phyloP scores from a whole-genome alignment of 2,797 vertebrate species.

The Neosilurus hyrtlii region DNA sequence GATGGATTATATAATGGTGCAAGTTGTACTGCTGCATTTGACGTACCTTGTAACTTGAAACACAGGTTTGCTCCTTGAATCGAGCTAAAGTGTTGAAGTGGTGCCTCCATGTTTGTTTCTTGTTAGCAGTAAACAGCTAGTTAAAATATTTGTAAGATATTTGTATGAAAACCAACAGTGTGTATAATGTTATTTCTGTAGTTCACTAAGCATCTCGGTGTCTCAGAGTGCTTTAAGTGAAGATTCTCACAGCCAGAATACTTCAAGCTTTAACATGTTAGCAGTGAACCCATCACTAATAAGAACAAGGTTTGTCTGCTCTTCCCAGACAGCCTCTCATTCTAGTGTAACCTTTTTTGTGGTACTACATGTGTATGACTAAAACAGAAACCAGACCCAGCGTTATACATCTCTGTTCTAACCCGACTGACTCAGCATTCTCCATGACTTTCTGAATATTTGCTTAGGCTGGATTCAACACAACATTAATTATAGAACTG shows the following conservation, averaged over 20 bases:
- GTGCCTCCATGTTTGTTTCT: not conserved
- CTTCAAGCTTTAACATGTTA: constrained; percentile 46
- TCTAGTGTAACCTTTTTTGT: constrained; percentile 14
- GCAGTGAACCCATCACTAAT: constrained; percentile 47
- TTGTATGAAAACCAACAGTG: not conserved
- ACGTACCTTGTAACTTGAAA: not conserved
- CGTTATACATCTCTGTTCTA: constrained; percentile 5
- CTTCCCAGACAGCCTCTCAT: constrained; percentile 43
- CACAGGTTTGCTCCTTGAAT: no score
- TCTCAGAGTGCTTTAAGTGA: not conserved
- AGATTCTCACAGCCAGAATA: not conserved
- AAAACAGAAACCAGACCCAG: constrained; percentile 21
- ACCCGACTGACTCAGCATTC: constrained; percentile 26
- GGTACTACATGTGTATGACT: constrained; percentile 11
- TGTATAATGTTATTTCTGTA: not conserved
- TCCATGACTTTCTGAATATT: not conserved
- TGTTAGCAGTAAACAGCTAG: not conserved
- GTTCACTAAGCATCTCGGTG: not conserved
- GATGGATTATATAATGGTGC: not conserved
- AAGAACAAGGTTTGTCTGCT: constrained; percentile 51
- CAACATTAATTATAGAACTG: constrained; percentile 9
- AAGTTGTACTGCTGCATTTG: not conserved
- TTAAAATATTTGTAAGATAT: not conserved
- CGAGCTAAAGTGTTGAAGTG: no score
- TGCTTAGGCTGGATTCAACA: constrained; percentile 1